Percentiles rank a stretch among this genome's conserved stretches.
Evolutionary conservation across 2,113 vertebrate species (phyloP).

Genomic region (Emberiza fucata): DNA sequence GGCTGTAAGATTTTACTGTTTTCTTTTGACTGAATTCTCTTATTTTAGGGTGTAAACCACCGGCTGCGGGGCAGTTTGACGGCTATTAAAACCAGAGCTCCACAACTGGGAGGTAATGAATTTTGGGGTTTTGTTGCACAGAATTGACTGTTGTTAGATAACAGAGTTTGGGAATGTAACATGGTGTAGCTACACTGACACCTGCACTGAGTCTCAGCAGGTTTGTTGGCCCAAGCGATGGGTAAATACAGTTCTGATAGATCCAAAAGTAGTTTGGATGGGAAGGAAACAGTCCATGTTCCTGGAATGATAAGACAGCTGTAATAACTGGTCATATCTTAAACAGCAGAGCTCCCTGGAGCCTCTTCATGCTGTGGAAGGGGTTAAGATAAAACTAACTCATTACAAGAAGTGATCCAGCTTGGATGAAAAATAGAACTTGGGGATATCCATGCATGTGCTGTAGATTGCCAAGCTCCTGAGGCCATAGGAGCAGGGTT

Average conservation of each 20-base stretch:
- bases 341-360: not conserved
- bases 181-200: not conserved
- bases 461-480: not conserved
- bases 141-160: not conserved
- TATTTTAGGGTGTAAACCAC: slow-evolving; percentile 86
- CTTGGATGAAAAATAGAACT: not conserved
- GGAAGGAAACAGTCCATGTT: not conserved
- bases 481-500: not conserved
- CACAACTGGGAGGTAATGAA: slow-evolving; percentile 87
- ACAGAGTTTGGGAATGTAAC: not conserved
- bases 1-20: not conserved
- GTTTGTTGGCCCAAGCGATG: not conserved
- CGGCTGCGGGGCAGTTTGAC: slow-evolving; percentile 89
- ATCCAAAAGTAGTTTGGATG: not conserved
- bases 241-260: not conserved
- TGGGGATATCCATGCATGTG: not conserved
- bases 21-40: not conserved
- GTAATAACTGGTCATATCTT: not conserved
- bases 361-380: not conserved
- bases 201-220: not conserved
- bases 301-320: not conserved
- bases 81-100: slow-evolving; percentile 89
- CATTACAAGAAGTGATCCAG: not conserved
- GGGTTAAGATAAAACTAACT: not conserved
- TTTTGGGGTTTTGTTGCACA: not conserved